A percentile compares a stretch with the other conserved stretches of the same genome.
phyloP scores from a whole-genome alignment of 2,797 vertebrate genomes.

The Avahi laniger region DNA sequence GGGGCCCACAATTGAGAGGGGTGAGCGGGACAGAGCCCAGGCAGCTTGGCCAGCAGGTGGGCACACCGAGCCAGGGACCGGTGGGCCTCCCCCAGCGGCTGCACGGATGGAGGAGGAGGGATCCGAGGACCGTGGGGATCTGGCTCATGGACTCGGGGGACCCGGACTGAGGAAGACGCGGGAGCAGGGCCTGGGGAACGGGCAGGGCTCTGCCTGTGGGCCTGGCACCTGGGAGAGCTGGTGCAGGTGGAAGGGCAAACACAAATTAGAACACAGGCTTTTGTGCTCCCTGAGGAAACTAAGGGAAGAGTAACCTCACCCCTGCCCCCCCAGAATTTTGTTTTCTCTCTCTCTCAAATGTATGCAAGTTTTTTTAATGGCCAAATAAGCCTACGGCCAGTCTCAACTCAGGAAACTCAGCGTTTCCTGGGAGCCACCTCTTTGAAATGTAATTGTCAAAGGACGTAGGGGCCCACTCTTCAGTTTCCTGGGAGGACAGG shows the following conservation, averaged over 20 bases:
- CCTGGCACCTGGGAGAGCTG: no score
- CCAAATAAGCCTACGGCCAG: background rate
- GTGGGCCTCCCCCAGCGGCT: background rate
- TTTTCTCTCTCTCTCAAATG: background rate
- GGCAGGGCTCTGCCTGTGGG: background rate
- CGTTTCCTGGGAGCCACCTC: background rate
- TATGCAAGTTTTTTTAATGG: background rate
- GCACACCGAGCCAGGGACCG: rapidly evolving
- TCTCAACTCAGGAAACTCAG: background rate
- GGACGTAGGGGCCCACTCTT: background rate
- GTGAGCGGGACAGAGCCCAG: background rate
- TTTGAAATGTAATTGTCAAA: background rate
- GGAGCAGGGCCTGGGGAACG: background rate
- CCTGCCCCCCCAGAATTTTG: background rate
- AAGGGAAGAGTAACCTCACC: background rate
- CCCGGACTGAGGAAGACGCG: no score
- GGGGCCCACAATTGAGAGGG: no score
- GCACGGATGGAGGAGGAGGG: background rate
- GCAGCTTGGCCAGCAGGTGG: no score
- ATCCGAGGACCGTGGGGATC: no score
- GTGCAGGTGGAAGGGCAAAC: background rate
- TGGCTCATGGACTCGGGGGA: background rate
- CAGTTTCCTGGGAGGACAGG: background rate
- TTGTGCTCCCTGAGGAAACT: background rate
- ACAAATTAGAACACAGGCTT: background rate